phyloP scores from a whole-genome alignment of 2,888 invertebrate genomes.

The Thysanoteuthis rhombus region DNA sequence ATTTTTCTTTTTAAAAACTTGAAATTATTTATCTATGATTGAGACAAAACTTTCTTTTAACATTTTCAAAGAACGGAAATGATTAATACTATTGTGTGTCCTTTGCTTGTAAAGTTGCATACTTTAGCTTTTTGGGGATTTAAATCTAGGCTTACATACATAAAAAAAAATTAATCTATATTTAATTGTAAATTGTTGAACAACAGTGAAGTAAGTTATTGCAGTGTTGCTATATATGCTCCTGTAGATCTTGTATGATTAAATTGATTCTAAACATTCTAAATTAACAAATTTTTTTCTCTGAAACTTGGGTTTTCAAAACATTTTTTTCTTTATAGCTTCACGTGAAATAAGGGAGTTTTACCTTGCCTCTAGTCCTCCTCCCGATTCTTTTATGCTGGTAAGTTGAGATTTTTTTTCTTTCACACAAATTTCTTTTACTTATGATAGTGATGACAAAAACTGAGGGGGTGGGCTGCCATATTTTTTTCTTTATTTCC shows the following conservation, averaged over 20 bases:
- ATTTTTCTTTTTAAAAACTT: too few relatives aligned
- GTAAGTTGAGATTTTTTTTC: constrained; percentile 47
- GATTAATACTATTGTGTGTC: neutral
- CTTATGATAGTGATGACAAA: too few relatives aligned
- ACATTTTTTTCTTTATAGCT: constrained; percentile 47
- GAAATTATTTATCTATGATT: too few relatives aligned
- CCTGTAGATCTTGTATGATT: too few relatives aligned
- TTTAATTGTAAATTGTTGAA: too few relatives aligned
- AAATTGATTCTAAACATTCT: too few relatives aligned
- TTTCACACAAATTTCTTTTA: neutral
- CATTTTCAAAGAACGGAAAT: neutral
- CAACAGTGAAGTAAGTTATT: too few relatives aligned
- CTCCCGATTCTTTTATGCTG: constrained; percentile 69
- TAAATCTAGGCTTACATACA: neutral
- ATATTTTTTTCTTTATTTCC: neutral
- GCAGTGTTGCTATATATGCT: too few relatives aligned
- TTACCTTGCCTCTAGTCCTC: constrained; percentile 88
- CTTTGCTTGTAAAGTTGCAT: neutral
- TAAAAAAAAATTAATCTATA: neutral
- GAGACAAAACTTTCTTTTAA: too few relatives aligned
- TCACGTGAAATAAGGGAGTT: constrained; percentile 77
- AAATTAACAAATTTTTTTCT: neutral
- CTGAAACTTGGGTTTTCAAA: neutral
- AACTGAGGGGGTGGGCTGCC: too few relatives aligned
- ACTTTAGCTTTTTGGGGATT: neutral